Base-by-base conservation (phyloP, 2,888 invertebrate species). In the Machimus rusticus region DNA sequence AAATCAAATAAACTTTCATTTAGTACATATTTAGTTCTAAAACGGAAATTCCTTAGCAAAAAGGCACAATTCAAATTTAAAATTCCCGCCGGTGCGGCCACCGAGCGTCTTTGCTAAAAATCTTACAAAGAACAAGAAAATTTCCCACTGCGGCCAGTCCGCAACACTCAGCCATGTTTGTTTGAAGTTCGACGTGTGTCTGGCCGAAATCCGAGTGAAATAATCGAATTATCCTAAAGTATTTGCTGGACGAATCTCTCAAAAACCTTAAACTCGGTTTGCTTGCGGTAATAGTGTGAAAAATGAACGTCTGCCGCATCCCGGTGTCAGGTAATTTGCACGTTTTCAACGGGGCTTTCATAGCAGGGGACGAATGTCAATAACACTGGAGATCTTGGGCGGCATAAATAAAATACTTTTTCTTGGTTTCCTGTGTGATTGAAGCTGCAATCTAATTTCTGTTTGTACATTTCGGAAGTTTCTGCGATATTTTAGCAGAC, bases 161-260 rank as follows among this genome's bases (percentile, higher is more conserved):
- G 81, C 55, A 81, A 81, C 81, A 31, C 46, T 81, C 74, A 37
- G 84, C 84, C 84, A 84, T 84, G 84, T 84, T 84, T 84, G 84
- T 74, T 81, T 84, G 84, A 84, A 39, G 51, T 66, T 84, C n/a
- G 74, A 84, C 81, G 81, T 81, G 55, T 81, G 51, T 55, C 51
- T 66, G 66, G n/a, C 19, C 12, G 31, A 77, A n/a, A 77, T 19
- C 37, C 9, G 39, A 77, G 39, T 39, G 66, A 23, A 66, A 66
- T 66, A 66, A 19, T 12, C 66, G 8, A 66, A 66, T 23, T 66
- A 23, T 12, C 12, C 0, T 0, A 8, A n/a, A 66, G 12, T 28
- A 9, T 23, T 23, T 2, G 8, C 66, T 4, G 66, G 28, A 23
- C 28, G 3, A 66, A 66, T 9, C 12, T 66, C 23, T 9, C 12